Percentiles rank a stretch among this genome's conserved stretches.
Conservation (phyloP, 1,140 invertebrate species). For the Antheraea mylitta region DNA sequence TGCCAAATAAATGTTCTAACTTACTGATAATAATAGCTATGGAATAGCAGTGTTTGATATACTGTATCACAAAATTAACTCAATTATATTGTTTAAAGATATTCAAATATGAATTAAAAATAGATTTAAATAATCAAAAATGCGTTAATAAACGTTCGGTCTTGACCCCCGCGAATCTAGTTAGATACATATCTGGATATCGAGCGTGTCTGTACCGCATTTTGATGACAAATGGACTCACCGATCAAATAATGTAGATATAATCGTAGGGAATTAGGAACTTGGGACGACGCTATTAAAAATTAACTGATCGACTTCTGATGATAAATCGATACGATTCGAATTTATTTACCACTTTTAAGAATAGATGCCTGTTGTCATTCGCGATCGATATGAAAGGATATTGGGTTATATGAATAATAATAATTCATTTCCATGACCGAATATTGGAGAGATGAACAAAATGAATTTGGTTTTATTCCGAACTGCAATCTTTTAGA, state of each 20-base stretch:
- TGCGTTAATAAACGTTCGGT: not conserved
- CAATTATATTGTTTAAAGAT: too few relatives aligned
- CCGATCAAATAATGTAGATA: conserved; percentile 47
- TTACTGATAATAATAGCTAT: too few relatives aligned
- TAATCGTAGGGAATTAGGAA: conserved; percentile 57
- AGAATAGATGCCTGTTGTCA: not conserved
- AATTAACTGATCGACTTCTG: conserved; percentile 54
- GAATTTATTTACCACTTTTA: not conserved
- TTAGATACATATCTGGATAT: conserved; percentile 2
- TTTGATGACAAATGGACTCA: conserved; percentile 44
- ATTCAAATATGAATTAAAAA: too few relatives aligned
- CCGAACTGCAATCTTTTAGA: not conserved
- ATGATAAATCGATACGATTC: conserved; percentile 59
- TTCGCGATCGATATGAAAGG: not conserved
- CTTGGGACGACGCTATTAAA: conserved; percentile 48
- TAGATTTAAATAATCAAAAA: not conserved
- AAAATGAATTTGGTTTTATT: not conserved
- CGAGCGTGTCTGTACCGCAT: conserved; percentile 30
- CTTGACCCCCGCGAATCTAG: not conserved
- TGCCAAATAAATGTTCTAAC: too few relatives aligned
- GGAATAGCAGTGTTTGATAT: too few relatives aligned
- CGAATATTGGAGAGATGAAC: not conserved
- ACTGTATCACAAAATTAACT: too few relatives aligned
- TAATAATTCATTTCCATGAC: not conserved
- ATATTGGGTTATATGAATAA: not conserved